Evolutionary conservation across 2,113 vertebrate species (phyloP), one percentile per base, ranked within the genome.

Genomic region (Mola mola): DNA sequence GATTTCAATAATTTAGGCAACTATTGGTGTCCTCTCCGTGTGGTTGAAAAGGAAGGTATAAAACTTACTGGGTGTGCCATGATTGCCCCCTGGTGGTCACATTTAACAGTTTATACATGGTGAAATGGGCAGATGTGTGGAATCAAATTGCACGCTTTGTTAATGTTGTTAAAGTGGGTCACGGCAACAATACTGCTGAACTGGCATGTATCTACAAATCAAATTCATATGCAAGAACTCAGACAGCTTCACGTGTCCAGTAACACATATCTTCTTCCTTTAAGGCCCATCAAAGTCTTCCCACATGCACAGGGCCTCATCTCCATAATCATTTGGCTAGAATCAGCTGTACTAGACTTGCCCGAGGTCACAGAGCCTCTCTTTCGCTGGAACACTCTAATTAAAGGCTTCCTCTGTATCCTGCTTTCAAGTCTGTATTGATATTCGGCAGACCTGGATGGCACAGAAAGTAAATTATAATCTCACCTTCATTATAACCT

Each of bases 371-470:
- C 42, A 63, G n/a, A n/a, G n/a, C n/a, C n/a, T 2, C 5, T 3
- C 58, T 33, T 47, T 59, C 51, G 2, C 24, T 49, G 49, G 25
- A 62, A 60, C 49, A 24, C 33, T 46, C 40, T 72, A 60, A 87
- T 85, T 63, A 83, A 76, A 68, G 76, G 61, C 58, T 49, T 36
- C 48, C 53, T 67, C 62, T 13, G 58, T 68, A 46, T 75, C 21
- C 49, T 6, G 61, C 77, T 83, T 83, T 83, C 77, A 85, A 84
- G 77, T 76, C 48, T 3, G 34, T 59, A 67, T 72, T 68, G 49
- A 72, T 66, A 82, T 75, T 70, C 76, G 55, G 48, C 36, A 67
- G 49, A 57, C 59, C 62, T 52, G 66, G 50, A 56, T 36, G 55
- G 62, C 51, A n/a, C n/a, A n/a, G n/a, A n/a, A n/a, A n/a, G n/a